phyloP scores from a whole-genome alignment of 2,888 invertebrate genomes.

The Trissolcus brochymenae region DNA sequence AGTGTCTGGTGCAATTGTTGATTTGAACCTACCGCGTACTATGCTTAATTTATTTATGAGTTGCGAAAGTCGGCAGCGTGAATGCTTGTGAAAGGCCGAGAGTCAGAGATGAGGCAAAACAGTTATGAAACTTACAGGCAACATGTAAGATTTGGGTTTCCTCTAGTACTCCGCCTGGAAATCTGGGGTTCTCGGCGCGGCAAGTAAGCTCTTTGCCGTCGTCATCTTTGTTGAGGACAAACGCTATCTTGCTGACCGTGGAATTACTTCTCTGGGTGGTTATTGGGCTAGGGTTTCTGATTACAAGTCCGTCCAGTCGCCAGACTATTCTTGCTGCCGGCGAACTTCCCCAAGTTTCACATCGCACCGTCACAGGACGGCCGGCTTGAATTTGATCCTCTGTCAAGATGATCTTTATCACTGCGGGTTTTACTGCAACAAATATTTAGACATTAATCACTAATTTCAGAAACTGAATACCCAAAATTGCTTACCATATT shows the following conservation, averaged over 20 bases:
- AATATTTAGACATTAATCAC: conserved; percentile 7
- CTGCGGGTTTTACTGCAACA: conserved; percentile 85
- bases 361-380: conserved; percentile 84
- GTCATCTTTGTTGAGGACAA: conserved; percentile 86
- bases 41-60: conserved; percentile 45
- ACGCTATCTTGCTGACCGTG: conserved; percentile 83
- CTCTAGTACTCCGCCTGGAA: conserved; percentile 88
- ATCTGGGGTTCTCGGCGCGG: conserved; percentile 91
- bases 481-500: neutral
- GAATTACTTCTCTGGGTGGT: conserved; percentile 80
- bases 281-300: conserved; percentile 81
- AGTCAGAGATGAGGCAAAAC: conserved; percentile 32
- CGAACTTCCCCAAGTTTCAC: conserved; percentile 89
- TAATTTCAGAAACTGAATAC: neutral
- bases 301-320: conserved; percentile 85
- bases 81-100: conserved; percentile 15
- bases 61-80: conserved; percentile 17
- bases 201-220: conserved; percentile 90
- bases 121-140: conserved; percentile 83
- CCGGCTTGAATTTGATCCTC: conserved; percentile 86
- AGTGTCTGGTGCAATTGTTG: conserved; percentile 6
- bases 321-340: conserved; percentile 90
- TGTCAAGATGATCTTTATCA: conserved; percentile 84
- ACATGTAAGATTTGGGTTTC: conserved; percentile 87
- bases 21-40: conserved; percentile 23